These are phyloP conservation scores for Drosophila siamana DNA, from an alignment of 2,888 invertebrate species.

Conservation along the genomic window DNA sequence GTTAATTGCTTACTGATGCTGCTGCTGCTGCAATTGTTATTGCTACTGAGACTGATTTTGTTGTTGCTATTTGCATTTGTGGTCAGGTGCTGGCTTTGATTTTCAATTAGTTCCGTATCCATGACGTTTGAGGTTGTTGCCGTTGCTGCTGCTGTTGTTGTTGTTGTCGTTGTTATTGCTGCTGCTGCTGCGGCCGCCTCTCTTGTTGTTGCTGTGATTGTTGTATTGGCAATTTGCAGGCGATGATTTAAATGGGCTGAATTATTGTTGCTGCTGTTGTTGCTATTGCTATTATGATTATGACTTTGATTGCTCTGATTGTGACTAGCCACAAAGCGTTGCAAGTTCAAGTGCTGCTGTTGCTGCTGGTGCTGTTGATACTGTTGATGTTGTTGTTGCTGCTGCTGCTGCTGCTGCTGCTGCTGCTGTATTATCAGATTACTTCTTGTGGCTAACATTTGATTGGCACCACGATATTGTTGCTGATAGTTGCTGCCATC, in stretches of 20 bases:
- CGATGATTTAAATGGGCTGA: constrained; percentile 78
- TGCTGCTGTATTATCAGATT: constrained; percentile 83
- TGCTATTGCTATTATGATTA: constrained; percentile 59
- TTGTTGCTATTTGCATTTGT: constrained; percentile 78
- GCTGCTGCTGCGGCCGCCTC: constrained; percentile 51
- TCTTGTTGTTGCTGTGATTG: constrained; percentile 83
- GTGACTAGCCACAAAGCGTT: constrained; percentile 83
- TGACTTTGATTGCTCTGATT: constrained; percentile 66
- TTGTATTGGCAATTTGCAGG: constrained; percentile 83
- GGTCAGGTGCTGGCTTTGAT: constrained; percentile 75
- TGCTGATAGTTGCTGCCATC: constrained; percentile 72
- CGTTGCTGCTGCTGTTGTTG: constrained; percentile 36
- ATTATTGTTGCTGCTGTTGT: constrained; percentile 66
- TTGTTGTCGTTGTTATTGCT: constrained; percentile 32
- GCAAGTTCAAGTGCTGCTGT: constrained; percentile 82
- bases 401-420: constrained; percentile 76
- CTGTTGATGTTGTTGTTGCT: constrained; percentile 74
- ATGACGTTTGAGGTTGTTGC: constrained; percentile 57
- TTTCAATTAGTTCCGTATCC: constrained; percentile 82
- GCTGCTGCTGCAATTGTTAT: constrained; percentile 46
- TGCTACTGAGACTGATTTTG: constrained; percentile 72
- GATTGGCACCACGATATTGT: constrained; percentile 74
- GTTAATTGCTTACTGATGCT: constrained; percentile 71
- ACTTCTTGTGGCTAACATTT: constrained; percentile 78
- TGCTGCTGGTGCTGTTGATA: constrained; percentile 72